A percentile compares a stretch with the other conserved stretches of the same genome.
Conservation (phyloP, 2,113 vertebrate species). For the Ibidorhyncha struthersii region DNA sequence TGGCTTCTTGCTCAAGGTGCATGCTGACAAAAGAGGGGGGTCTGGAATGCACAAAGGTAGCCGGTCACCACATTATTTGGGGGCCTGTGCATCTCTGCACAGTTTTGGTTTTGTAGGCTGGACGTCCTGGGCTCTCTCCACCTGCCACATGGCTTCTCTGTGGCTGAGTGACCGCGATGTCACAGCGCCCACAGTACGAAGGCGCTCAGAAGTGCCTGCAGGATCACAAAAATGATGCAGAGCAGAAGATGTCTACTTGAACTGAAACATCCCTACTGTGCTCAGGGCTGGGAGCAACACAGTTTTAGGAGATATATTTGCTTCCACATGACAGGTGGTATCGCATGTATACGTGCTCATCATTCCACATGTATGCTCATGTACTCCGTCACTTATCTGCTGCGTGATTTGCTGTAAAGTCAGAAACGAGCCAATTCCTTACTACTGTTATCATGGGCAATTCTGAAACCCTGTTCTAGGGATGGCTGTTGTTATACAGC, state of each 20-base stretch:
- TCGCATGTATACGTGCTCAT: background rate
- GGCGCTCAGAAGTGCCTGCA: background rate
- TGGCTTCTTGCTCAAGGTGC: background rate
- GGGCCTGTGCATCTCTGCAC: background rate
- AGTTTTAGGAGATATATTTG: background rate
- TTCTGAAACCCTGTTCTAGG: background rate
- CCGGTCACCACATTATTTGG: accelerated
- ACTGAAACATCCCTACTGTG: background rate
- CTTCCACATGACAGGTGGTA: background rate
- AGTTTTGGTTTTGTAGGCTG: background rate
- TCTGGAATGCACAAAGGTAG: background rate
- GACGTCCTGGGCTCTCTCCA: background rate
- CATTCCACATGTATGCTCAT: background rate
- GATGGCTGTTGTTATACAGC: background rate
- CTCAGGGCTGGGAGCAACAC: background rate
- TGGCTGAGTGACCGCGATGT: background rate
- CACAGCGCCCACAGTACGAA: background rate
- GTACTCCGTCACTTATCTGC: background rate
- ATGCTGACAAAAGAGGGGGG: background rate
- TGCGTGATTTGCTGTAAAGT: accelerated
- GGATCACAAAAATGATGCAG: background rate
- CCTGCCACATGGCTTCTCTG: background rate
- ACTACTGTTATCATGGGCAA: accelerated
- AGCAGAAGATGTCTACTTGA: background rate
- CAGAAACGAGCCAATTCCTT: background rate